Conservation (phyloP, 2,113 vertebrate genomes). For the Sapajus apella region DNA sequence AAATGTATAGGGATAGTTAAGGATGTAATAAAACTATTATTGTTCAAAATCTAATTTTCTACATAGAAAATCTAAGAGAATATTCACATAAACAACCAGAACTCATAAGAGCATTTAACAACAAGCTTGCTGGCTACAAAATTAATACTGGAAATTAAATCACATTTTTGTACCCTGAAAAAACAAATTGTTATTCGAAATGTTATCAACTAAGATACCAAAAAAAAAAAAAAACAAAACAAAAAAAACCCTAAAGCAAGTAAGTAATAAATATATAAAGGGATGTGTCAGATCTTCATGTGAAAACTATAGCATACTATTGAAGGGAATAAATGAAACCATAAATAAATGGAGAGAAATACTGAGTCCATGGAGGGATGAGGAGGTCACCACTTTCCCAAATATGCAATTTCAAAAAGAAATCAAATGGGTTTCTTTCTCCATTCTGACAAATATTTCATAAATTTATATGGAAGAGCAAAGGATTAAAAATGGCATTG, state of each 20-base stretch:
- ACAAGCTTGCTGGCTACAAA: background rate
- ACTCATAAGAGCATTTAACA: background rate
- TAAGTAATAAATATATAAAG: background rate
- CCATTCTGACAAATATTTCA: background rate
- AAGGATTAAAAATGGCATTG: background rate
- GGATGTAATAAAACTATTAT: background rate
- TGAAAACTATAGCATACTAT: background rate
- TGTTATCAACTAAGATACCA: slow-evolving; percentile 9
- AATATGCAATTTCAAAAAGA: background rate
- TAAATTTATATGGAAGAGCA: background rate
- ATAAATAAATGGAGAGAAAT: background rate
- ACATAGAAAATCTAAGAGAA: slow-evolving; percentile 30
- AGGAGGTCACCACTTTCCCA: background rate
- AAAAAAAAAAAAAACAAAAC: background rate
- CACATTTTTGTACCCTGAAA: background rate
- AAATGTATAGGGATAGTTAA: background rate
- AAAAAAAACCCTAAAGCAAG: background rate
- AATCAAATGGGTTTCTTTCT: background rate
- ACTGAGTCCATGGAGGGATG: background rate
- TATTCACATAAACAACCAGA: background rate
- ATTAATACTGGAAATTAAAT: slow-evolving; percentile 45
- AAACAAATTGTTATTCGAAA: background rate
- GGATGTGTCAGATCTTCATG: background rate
- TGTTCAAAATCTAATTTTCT: slow-evolving; percentile 48
- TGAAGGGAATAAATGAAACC: background rate